These are phyloP conservation scores for Melikaiella ostensackeni DNA, from an alignment of 2,888 invertebrate genomes.

Conservation along the genomic window DNA sequence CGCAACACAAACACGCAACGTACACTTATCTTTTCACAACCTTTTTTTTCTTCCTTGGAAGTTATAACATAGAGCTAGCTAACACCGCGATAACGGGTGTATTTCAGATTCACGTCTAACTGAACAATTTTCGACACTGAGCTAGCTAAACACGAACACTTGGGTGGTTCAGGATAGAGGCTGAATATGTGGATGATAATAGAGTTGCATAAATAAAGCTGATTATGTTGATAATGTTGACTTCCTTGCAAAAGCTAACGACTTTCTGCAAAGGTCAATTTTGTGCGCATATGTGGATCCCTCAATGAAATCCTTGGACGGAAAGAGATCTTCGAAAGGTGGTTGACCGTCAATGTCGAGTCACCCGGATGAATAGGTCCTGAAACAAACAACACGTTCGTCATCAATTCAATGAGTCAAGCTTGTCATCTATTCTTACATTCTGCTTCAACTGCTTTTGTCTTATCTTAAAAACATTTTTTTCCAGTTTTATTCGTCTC, in stretches of 20 bases:
- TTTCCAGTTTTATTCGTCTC: background rate
- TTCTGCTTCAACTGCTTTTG: background rate
- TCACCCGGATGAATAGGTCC: conserved; percentile 43
- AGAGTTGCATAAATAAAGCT: conserved; percentile 18
- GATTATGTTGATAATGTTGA: conserved; percentile 20
- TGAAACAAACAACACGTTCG: conserved; percentile 41
- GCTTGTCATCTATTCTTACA: background rate
- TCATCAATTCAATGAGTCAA: conserved; percentile 6
- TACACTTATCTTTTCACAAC: conserved; percentile 42
- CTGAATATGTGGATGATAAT: conserved; percentile 36
- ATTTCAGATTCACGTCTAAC: conserved; percentile 17
- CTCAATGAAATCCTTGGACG: conserved; percentile 67
- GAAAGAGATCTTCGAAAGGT: conserved; percentile 65
- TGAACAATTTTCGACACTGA: background rate
- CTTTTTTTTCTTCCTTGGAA: conserved; percentile 31
- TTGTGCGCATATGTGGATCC: conserved; percentile 41
- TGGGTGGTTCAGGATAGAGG: conserved; percentile 29
- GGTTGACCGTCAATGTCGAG: conserved; percentile 15
- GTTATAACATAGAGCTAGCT: conserved; percentile 7
- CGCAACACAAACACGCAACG: conserved; percentile 43
- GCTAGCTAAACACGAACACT: conserved; percentile 39
- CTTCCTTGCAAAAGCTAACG: background rate
- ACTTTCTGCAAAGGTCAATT: conserved; percentile 1
- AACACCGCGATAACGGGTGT: conserved; percentile 23
- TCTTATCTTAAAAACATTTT: background rate